phyloP scores from a whole-genome alignment of 2,888 invertebrate genomes.

The Campopleginae sp. region DNA sequence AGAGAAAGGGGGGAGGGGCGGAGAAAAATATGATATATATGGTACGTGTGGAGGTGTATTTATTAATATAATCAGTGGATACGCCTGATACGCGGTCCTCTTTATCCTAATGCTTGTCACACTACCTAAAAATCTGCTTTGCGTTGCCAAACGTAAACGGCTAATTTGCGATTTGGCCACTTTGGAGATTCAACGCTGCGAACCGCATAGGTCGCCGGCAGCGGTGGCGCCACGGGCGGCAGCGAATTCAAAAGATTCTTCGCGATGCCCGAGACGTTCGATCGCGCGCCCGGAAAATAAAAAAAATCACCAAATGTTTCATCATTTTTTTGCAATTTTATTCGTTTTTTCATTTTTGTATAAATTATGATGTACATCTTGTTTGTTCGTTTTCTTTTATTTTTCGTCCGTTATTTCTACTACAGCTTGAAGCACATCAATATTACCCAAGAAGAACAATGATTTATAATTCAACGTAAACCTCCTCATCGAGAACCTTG shows the following conservation, averaged over 20 bases:
- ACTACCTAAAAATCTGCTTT: slow-evolving; percentile 61
- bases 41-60: slow-evolving; percentile 11
- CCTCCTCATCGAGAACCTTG: slow-evolving; percentile 43
- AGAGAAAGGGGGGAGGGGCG: not conserved
- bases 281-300: not conserved
- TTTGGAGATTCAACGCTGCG: slow-evolving; percentile 4
- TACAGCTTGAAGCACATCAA: slow-evolving; percentile 67
- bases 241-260: not conserved
- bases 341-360: slow-evolving; percentile 63
- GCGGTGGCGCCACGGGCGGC: slow-evolving; percentile 26
- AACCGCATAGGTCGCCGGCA: not conserved
- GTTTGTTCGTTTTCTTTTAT: slow-evolving; percentile 26
- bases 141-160: slow-evolving; percentile 59
- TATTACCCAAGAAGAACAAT: slow-evolving; percentile 65
- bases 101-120: slow-evolving; percentile 64
- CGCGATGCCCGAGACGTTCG: not conserved
- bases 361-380: slow-evolving; percentile 68
- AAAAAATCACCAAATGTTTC: not conserved
- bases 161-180: slow-evolving; percentile 39
- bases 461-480: slow-evolving; percentile 60
- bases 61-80: slow-evolving; percentile 32
- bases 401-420: slow-evolving; percentile 53
- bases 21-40: slow-evolving; percentile 27
- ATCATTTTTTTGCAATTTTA: slow-evolving; percentile 59
- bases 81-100: slow-evolving; percentile 50